These are phyloP conservation scores for Metellina segmentata DNA, from an alignment of 2,888 invertebrate genomes.

Conservation along the genomic window DNA sequence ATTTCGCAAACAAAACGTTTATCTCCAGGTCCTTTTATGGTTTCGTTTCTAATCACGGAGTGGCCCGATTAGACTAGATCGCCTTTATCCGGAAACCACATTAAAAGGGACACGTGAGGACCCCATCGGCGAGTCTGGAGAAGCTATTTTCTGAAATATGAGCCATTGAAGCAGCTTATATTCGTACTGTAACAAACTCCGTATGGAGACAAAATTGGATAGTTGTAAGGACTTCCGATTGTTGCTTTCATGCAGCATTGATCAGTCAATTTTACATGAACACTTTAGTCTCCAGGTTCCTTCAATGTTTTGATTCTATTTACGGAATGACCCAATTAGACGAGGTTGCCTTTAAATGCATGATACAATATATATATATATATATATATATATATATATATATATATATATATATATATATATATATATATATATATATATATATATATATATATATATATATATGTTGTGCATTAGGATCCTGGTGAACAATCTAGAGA, in stretches of 20 bases:
- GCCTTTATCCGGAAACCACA: constrained; percentile 38
- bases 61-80: constrained; percentile 37
- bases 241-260: constrained; percentile 58
- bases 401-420: too few relatives aligned
- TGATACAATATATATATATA: constrained; percentile 14
- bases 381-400: too few relatives aligned
- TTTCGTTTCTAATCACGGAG: constrained; percentile 48
- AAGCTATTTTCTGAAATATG: not conserved
- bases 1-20: constrained; percentile 62
- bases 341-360: constrained; percentile 12
- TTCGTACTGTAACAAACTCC: too few relatives aligned
- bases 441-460: too few relatives aligned
- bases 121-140: not conserved
- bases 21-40: constrained; percentile 61
- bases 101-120: constrained; percentile 42
- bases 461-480: too few relatives aligned
- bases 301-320: constrained; percentile 48
- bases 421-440: too few relatives aligned
- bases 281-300: constrained; percentile 53
- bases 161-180: not conserved
- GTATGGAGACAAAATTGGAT: too few relatives aligned
- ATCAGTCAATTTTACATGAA: constrained; percentile 44
- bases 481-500: too few relatives aligned
- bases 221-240: not conserved
- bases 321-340: constrained; percentile 14